phyloP scores from a whole-genome alignment of 2,888 invertebrate species.

The Pristionchus exspectatus region DNA sequence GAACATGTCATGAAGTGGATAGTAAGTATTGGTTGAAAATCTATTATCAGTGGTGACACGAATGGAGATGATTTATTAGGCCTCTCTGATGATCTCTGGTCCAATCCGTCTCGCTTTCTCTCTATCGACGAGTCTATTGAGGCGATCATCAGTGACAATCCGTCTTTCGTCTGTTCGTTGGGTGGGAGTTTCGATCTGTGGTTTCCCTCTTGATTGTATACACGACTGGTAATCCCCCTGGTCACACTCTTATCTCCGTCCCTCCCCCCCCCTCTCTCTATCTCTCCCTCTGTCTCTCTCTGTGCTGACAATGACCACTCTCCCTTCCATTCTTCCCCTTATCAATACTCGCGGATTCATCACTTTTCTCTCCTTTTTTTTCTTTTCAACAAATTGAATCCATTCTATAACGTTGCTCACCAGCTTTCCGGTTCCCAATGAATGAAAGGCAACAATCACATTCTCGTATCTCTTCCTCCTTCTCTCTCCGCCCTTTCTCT shows the following conservation, averaged over 20 bases:
- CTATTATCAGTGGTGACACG: neutral
- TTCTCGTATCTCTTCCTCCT: neutral
- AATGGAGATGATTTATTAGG: neutral
- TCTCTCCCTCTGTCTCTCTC: neutral
- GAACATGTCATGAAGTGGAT: neutral
- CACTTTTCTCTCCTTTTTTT: neutral
- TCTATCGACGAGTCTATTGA: constrained; percentile 6
- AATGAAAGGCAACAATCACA: neutral
- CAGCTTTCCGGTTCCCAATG: neutral
- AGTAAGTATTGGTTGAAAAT: too few relatives aligned
- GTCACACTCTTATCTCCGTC: constrained; percentile 4
- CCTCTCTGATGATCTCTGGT: constrained; percentile 8
- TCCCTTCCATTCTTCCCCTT: neutral
- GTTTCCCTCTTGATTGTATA: neutral
- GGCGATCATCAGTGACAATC: neutral
- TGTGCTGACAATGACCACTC: constrained; percentile 6
- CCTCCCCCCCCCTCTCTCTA: too few relatives aligned
- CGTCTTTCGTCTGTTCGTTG: neutral
- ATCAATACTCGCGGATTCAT: neutral
- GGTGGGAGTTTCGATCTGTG: neutral
- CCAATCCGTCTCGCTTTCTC: neutral
- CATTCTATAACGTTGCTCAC: neutral
- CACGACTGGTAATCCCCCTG: neutral
- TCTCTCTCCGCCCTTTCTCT: constrained; percentile 19
- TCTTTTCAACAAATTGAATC: constrained; percentile 13